Conservation (phyloP, 2,797 vertebrate genomes). For the Diceros bicornis region DNA sequence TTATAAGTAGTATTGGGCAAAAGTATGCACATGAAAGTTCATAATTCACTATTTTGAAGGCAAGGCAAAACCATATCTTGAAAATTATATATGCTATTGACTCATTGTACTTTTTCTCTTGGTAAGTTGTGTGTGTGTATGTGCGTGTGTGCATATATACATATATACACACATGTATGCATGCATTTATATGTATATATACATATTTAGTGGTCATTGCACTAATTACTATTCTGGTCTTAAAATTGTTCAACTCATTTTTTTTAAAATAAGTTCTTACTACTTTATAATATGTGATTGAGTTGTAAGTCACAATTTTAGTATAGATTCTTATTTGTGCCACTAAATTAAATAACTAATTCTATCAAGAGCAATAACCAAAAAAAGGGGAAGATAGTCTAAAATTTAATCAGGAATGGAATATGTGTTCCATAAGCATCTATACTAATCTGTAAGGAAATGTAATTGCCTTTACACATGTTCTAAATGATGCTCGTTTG, state of each 20-base stretch:
- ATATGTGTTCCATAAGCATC: not conserved
- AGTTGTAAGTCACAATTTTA: not conserved
- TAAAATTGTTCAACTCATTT: not conserved
- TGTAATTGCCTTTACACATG: not conserved
- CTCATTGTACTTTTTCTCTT: not conserved
- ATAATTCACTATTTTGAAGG: not conserved
- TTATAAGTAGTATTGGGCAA: not conserved
- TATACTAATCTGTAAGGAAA: not conserved
- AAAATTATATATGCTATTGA: not conserved
- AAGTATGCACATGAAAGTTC: not conserved
- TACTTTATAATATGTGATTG: not conserved
- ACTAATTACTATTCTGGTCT: constrained; percentile 8
- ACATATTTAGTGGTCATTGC: not conserved
- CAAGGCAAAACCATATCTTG: not conserved
- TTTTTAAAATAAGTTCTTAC: not conserved
- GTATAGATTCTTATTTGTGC: not conserved
- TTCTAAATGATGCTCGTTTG: not conserved
- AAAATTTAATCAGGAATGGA: not conserved
- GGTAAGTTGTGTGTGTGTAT: not conserved
- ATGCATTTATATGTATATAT: not conserved
- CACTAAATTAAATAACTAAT: not conserved
- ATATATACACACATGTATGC: fast-evolving
- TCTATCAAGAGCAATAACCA: constrained; percentile 7
- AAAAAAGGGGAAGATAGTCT: not conserved
- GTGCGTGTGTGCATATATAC: fast-evolving